These are phyloP conservation scores for Hirtodrosophila alboralis DNA, from an alignment of 2,888 invertebrate genomes.

Conservation along the genomic window DNA sequence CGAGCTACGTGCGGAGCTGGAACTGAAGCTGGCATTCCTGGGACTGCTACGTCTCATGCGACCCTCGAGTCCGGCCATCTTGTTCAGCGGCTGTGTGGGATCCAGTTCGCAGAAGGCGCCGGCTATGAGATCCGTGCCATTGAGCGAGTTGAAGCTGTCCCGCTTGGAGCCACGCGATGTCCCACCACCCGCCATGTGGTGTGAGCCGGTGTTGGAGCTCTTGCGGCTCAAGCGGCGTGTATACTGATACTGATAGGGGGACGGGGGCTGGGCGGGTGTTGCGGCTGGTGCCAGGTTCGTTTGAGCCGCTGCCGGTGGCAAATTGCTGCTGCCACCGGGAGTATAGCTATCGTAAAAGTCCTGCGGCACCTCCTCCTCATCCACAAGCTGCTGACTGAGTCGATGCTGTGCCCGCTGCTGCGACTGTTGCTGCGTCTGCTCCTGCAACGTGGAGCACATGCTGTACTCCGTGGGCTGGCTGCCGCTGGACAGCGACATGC, in stretches of 20 bases:
- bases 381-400: constrained; percentile 32
- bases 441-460: constrained; percentile 67
- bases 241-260: constrained; percentile 82
- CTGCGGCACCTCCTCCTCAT: constrained; percentile 79
- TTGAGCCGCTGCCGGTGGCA: constrained; percentile 51
- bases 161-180: constrained; percentile 73
- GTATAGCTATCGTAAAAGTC: constrained; percentile 80
- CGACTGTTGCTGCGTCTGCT: constrained; percentile 37
- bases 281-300: constrained; percentile 24
- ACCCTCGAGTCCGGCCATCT: constrained; percentile 83
- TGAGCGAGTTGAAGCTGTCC: constrained; percentile 82
- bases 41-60: constrained; percentile 82
- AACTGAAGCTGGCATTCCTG: constrained; percentile 79
- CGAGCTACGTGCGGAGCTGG: constrained; percentile 82
- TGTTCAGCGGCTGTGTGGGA: constrained; percentile 82
- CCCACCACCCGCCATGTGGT: constrained; percentile 45
- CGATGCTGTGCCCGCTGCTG: constrained; percentile 24
- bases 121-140: constrained; percentile 81
- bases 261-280: constrained; percentile 43
- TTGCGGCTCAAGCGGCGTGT: constrained; percentile 81
- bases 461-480: constrained; percentile 72
- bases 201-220: constrained; percentile 71
- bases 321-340: constrained; percentile 68
- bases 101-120: constrained; percentile 83
- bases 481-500: constrained; percentile 53